These are phyloP conservation scores for Anguilla anguilla DNA, from an alignment of 2,797 vertebrate genomes.

Conservation along the genomic window DNA sequence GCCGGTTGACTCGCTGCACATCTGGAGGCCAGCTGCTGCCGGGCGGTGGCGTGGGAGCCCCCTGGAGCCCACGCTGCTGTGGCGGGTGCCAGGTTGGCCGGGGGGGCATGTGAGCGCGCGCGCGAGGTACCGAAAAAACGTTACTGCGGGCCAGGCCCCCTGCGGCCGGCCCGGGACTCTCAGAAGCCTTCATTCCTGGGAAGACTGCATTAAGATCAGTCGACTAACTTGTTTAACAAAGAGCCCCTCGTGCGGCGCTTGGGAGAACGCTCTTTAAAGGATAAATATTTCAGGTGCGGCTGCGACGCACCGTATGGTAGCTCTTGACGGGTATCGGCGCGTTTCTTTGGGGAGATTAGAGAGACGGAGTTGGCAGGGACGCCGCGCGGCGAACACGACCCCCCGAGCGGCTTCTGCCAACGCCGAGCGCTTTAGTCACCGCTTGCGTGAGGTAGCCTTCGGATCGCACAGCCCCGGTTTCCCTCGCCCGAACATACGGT, in stretches of 20 bases:
- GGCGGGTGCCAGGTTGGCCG: no score
- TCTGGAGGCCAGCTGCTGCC: constrained; percentile 7
- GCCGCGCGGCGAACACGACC: background rate
- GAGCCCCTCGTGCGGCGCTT: background rate
- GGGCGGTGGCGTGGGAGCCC: background rate
- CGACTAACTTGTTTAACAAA: background rate
- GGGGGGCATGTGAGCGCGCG: background rate
- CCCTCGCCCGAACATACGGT: background rate
- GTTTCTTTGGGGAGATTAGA: background rate
- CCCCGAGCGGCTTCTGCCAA: background rate
- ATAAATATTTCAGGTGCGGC: background rate
- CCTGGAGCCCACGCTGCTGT: background rate
- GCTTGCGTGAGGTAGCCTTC: background rate
- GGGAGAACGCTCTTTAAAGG: background rate
- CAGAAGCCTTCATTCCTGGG: background rate
- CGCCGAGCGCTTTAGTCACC: background rate
- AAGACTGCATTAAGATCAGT: background rate
- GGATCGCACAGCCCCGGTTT: background rate
- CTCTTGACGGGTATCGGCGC: background rate
- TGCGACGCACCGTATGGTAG: background rate
- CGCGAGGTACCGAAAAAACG: background rate
- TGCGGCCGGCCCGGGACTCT: background rate
- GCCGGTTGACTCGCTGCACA: background rate
- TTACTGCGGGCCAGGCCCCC: background rate
- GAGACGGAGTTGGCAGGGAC: background rate